These are phyloP conservation scores for Hemiscyllium ocellatum DNA, from an alignment of 2,113 vertebrate genomes.

Conservation along the genomic window DNA sequence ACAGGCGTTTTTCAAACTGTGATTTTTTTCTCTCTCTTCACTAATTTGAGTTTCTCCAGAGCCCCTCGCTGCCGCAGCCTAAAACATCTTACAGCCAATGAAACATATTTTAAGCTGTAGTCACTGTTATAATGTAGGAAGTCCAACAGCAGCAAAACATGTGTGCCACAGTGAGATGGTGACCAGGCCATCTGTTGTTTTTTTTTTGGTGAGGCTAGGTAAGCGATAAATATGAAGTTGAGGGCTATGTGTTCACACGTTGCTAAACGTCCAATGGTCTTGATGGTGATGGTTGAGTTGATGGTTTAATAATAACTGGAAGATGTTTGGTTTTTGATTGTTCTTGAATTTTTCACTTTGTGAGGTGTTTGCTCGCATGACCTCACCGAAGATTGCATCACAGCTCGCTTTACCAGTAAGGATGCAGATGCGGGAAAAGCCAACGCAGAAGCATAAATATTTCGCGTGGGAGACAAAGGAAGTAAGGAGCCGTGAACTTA, in stretches of 20 bases:
- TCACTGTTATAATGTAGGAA: background rate
- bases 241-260: background rate
- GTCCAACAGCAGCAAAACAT: too few species aligned
- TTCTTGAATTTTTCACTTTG: background rate
- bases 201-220: background rate
- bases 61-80: background rate
- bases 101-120: background rate
- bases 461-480: background rate
- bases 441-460: background rate
- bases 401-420: background rate
- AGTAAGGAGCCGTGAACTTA: background rate
- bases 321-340: background rate
- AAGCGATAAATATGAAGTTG: background rate
- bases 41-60: background rate
- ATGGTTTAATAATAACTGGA: background rate
- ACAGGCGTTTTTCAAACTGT: background rate
- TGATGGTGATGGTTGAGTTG: background rate
- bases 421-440: background rate
- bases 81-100: background rate
- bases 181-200: background rate
- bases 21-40: background rate
- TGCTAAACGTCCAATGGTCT: background rate
- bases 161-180: too few species aligned
- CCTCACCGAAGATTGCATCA: background rate
- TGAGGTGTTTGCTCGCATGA: background rate